Evolutionary conservation across 1,140 invertebrate species (phyloP), one percentile per base, ranked within the genome.

Genomic region (Rhopalosiphum maidis): DNA sequence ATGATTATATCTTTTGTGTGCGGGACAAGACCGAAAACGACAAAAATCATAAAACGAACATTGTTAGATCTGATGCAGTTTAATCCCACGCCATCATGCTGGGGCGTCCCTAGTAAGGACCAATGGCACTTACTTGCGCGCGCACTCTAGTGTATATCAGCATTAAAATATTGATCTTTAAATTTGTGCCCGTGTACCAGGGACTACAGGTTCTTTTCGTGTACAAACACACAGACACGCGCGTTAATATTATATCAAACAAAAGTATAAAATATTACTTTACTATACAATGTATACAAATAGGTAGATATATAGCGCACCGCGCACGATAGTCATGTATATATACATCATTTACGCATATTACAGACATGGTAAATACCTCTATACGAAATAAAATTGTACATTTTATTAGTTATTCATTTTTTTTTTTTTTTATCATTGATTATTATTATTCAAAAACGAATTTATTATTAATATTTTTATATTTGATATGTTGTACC

Each of bases 81-180:
- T 46, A 55, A 86, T 93, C 91, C 82, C 91, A 93, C 91, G 91
- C 91, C 91, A 93, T 93, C 48, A 85, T 93, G 91, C 90, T 91
- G 91, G 91, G 91, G 48, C 91, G 91, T 93, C 91, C 82, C 91
- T 93, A 51, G 82, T 51, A 93, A 93, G 91, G 77, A 93, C 91
- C 91, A 93, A 93, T 93, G 91, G 91, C 91, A 93, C 91, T 93
- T 93, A 93, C 91, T 37, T 86, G 91, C 91, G 91, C 91, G 91
- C 91, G 91, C 91, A 86, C 91, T 93, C 91, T 86, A 30, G 82
- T 54, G 82, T 93, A 93, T 85, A 85, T 54, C 46, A 93, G 91
- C 91, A 93, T 93, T 93, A 93, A 93, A 93, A 93, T 93, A 93
- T 93, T 93, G 91, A 93, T 93, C 91, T 93, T 93, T 93, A 85